Evolutionary conservation across 1,140 invertebrate species (phyloP).

Genomic region (Heliconius eleuchia): DNA sequence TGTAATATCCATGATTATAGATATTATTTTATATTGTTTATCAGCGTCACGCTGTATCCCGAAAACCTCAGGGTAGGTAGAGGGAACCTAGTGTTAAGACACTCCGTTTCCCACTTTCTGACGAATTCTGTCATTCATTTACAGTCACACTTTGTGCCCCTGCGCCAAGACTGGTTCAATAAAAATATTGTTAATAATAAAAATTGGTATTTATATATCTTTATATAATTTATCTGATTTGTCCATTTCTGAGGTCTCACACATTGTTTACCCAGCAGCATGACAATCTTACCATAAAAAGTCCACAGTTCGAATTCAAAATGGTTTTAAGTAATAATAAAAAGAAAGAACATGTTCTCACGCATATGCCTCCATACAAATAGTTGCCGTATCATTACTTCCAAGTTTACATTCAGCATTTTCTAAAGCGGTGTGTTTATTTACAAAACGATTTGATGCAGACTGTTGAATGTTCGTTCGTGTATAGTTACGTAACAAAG

Average conservation of each 20-base stretch:
- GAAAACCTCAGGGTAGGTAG: no score
- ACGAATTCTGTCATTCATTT: no score
- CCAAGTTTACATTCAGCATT: slow-evolving; percentile 25
- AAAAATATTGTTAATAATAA: no score
- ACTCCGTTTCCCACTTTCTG: no score
- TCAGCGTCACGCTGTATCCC: no score
- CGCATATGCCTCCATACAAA: neutral
- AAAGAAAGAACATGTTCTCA: slow-evolving; percentile 10
- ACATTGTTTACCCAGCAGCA: neutral
- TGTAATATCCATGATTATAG: neutral
- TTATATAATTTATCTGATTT: neutral
- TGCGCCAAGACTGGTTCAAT: no score
- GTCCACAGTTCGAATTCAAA: neutral
- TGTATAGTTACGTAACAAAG: slow-evolving; percentile 41
- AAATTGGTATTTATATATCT: neutral
- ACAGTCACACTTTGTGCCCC: no score
- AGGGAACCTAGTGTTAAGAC: no score
- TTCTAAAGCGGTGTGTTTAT: slow-evolving; percentile 26
- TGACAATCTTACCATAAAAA: neutral
- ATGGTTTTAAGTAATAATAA: neutral
- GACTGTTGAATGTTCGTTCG: slow-evolving; percentile 32
- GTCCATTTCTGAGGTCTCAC: no score
- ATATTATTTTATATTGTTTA: neutral
- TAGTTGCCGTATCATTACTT: slow-evolving; percentile 22
- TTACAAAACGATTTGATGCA: slow-evolving; percentile 47